Evolutionary conservation across 2,888 invertebrate genomes (phyloP).

Genomic region (Spialia ferax): DNA sequence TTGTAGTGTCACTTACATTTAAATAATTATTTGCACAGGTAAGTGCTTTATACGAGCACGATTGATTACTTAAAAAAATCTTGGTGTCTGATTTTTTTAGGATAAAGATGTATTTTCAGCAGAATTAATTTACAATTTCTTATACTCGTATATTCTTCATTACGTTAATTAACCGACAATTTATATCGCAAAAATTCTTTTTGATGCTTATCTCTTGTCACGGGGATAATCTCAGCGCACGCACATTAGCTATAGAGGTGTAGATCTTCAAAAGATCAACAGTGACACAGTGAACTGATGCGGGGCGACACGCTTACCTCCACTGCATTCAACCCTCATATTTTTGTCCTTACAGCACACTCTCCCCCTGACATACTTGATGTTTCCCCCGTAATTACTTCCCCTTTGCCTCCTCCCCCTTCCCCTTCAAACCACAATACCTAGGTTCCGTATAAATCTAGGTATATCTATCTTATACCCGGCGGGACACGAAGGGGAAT

Average conservation of each 20-base stretch:
- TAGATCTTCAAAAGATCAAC: constrained; percentile 75
- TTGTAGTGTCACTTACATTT: no score
- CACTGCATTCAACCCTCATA: constrained; percentile 74
- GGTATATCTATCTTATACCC: constrained; percentile 60
- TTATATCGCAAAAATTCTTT: no score
- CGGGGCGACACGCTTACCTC: constrained; percentile 81
- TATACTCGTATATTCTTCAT: no score
- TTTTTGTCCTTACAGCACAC: constrained; percentile 83
- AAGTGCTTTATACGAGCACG: no score
- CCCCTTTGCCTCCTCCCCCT: constrained; percentile 61
- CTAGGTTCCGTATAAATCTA: constrained; percentile 68
- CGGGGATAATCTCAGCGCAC: neutral
- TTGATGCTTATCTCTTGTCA: neutral
- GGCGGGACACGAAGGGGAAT: constrained; percentile 79
- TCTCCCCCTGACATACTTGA: constrained; percentile 84
- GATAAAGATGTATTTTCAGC: no score
- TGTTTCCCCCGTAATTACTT: constrained; percentile 80
- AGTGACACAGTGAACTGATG: constrained; percentile 85
- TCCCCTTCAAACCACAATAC: constrained; percentile 63
- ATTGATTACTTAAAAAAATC: no score
- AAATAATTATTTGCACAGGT: no score
- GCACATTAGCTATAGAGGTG: constrained; percentile 45
- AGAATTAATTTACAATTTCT: no score
- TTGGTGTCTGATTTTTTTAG: no score
- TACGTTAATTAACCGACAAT: no score